Percentiles rank a stretch among this genome's conserved stretches.
Conservation (phyloP, 2,113 vertebrate genomes). For the Leuciscus idus region DNA sequence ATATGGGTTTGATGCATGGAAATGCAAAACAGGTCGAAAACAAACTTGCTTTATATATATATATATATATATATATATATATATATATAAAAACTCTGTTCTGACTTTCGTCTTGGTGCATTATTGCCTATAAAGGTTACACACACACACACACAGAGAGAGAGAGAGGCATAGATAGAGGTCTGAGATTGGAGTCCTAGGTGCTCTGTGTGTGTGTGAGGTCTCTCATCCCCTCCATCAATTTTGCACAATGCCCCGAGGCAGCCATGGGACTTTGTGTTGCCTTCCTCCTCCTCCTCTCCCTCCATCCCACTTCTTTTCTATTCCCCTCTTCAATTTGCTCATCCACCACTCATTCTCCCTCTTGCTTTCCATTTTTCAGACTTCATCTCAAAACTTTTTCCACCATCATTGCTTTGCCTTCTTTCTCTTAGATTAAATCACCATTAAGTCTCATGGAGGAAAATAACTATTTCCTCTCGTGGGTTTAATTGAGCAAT, state of each 20-base stretch:
- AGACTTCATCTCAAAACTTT: slow-evolving; percentile 26
- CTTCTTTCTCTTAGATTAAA: neutral
- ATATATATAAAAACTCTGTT: neutral
- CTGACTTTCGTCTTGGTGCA: neutral
- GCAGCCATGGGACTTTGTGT: slow-evolving; percentile 49
- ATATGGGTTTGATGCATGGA: neutral
- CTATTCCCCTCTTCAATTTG: slow-evolving; percentile 55
- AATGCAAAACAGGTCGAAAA: neutral
- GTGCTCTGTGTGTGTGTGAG: slow-evolving; percentile 53
- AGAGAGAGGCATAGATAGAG: slow-evolving; percentile 29
- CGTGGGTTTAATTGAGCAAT: neutral
- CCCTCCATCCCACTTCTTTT: slow-evolving; percentile 56
- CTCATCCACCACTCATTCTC: slow-evolving; percentile 58
- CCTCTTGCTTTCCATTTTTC: slow-evolving; percentile 20
- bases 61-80: no score
- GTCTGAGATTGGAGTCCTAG: slow-evolving; percentile 46
- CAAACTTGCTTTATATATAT: neutral
- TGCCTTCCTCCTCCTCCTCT: slow-evolving; percentile 27
- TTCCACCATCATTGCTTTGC: neutral
- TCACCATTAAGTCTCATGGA: neutral
- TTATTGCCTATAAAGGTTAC: neutral
- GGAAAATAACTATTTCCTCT: neutral
- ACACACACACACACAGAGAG: neutral
- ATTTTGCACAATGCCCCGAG: slow-evolving; percentile 58
- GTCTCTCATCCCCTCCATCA: slow-evolving; percentile 61